phyloP scores from a whole-genome alignment of 2,113 vertebrate species.

The Sminthopsis crassicaudata region DNA sequence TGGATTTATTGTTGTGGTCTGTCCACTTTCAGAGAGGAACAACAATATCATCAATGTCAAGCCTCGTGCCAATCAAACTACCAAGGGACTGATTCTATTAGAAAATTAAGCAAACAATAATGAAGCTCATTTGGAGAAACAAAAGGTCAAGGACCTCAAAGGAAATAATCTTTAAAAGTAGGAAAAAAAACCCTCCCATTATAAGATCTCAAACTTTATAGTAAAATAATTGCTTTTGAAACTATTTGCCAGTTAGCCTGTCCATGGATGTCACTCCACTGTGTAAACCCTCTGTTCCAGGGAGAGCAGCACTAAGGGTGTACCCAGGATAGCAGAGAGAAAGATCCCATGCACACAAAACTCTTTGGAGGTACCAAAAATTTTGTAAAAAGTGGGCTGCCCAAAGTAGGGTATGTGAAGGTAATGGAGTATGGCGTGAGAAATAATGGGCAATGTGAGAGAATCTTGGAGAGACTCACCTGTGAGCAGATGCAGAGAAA shows the following conservation, averaged over 20 bases:
- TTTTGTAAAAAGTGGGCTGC: neutral
- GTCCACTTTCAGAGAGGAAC: neutral
- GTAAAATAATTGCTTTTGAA: neutral
- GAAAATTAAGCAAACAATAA: neutral
- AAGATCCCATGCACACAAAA: neutral
- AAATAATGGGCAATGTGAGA: neutral
- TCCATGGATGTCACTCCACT: no score
- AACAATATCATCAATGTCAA: neutral
- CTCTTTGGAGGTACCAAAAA: neutral
- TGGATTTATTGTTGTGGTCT: neutral
- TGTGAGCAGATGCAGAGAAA: neutral
- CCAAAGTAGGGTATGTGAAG: neutral
- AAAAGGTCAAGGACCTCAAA: neutral
- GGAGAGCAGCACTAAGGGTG: no score
- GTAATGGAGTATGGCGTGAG: neutral
- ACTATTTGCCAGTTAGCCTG: neutral
- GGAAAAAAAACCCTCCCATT: neutral
- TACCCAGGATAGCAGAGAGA: neutral
- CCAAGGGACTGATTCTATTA: neutral
- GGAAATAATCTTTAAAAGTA: neutral
- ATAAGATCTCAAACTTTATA: neutral
- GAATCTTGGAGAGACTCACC: neutral
- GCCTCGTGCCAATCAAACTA: neutral
- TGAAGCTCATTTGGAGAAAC: neutral
- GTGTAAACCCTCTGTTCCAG: no score